These are phyloP conservation scores for Porites cylindrica DNA, from an alignment of 92 coral and sea anemone genomes.

Conservation along the genomic window DNA sequence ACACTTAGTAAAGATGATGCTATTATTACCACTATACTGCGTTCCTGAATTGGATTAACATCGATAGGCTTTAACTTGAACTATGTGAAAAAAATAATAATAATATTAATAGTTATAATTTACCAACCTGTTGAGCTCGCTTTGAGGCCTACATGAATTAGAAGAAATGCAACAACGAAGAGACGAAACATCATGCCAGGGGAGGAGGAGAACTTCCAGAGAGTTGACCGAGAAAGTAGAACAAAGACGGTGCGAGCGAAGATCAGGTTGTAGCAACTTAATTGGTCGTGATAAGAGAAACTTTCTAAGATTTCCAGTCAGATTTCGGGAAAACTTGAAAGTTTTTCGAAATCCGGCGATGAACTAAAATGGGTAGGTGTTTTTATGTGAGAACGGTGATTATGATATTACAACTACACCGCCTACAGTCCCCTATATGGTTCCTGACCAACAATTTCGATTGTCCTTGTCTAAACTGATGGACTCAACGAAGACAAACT, in stretches of 20 bases:
- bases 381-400: not conserved
- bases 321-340: not conserved
- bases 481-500: slow-evolving; percentile 3
- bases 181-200: not conserved
- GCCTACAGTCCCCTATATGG: not conserved
- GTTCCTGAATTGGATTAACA: too few species aligned
- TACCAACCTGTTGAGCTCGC: slow-evolving; percentile 12
- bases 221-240: too few species aligned
- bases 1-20: not conserved
- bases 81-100: not conserved
- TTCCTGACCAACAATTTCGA: not conserved
- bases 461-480: slow-evolving; percentile 8
- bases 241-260: too few species aligned
- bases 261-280: not conserved
- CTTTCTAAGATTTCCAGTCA: not conserved
- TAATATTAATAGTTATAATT: not conserved
- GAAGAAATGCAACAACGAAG: not conserved
- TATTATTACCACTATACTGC: too few species aligned
- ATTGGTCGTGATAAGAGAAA: not conserved
- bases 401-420: not conserved
- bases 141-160: not conserved
- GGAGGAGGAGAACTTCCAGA: too few species aligned
- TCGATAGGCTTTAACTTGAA: too few species aligned
- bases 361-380: not conserved
- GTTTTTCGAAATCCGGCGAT: not conserved